These are phyloP conservation scores for Crax fasciolata DNA, from an alignment of 2,797 vertebrate species.

Conservation along the genomic window DNA sequence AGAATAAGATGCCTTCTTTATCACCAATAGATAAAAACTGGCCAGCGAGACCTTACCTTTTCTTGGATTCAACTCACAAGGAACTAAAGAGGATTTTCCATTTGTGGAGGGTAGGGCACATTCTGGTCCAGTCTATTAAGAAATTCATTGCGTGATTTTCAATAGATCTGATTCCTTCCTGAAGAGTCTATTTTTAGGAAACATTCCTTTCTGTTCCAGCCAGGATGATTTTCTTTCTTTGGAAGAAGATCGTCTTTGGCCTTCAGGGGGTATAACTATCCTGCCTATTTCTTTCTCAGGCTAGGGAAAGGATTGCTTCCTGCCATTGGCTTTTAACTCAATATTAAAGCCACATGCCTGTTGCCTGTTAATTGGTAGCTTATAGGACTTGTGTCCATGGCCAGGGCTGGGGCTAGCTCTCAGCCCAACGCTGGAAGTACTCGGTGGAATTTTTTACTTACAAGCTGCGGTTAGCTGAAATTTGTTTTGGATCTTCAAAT, in stretches of 20 bases:
- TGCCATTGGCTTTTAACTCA: neutral
- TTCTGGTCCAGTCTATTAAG: neutral
- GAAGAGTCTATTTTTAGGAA: constrained; percentile 23
- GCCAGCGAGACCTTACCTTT: constrained; percentile 91
- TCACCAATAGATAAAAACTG: constrained; percentile 95
- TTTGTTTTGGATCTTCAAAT: constrained; percentile 22
- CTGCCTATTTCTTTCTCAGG: neutral
- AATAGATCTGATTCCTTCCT: neutral
- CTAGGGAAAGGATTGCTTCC: neutral
- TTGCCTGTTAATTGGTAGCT: constrained; percentile 28
- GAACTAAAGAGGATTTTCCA: constrained; percentile 94
- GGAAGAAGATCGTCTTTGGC: constrained; percentile 32
- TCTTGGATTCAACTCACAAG: constrained; percentile 91
- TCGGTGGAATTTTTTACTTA: constrained; percentile 35
- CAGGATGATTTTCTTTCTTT: constrained; percentile 25
- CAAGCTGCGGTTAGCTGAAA: constrained; percentile 14
- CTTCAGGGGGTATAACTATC: neutral
- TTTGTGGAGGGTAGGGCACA: constrained; percentile 91
- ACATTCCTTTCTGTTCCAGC: neutral
- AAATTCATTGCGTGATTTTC: neutral
- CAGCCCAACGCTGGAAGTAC: neutral
- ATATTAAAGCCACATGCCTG: neutral
- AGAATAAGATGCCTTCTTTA: constrained; percentile 91
- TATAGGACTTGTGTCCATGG: neutral
- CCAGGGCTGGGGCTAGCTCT: neutral